These are phyloP conservation scores for Diarsia brunnea DNA, from an alignment of 2,888 invertebrate species.

Conservation along the genomic window DNA sequence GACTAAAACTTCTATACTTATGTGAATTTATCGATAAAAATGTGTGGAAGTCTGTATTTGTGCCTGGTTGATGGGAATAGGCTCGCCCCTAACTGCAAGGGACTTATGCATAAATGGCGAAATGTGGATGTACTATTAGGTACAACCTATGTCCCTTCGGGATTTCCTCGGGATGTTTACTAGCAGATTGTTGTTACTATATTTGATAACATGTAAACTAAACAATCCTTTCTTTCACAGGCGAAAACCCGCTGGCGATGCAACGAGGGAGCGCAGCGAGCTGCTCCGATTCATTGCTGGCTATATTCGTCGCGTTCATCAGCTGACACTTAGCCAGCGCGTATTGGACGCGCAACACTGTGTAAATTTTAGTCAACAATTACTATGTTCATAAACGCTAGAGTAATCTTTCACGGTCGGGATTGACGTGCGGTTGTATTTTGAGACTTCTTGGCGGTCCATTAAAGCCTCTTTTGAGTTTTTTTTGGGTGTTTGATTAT, in stretches of 20 bases:
- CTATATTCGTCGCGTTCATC: constrained; percentile 72
- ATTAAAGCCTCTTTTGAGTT: not conserved
- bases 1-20: not conserved
- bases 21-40: not conserved
- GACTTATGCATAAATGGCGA: not conserved
- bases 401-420: constrained; percentile 63
- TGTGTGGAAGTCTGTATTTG: too few species aligned
- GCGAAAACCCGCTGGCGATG: constrained; percentile 89
- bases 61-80: too few species aligned
- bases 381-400: constrained; percentile 69
- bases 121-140: not conserved
- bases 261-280: constrained; percentile 84
- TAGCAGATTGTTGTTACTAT: not conserved
- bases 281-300: constrained; percentile 79
- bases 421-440: constrained; percentile 42
- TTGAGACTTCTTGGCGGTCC: not conserved
- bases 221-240: constrained; percentile 75
- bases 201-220: not conserved
- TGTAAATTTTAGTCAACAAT: constrained; percentile 67
- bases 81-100: not conserved
- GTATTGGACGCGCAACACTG: constrained; percentile 78
- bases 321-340: constrained; percentile 88
- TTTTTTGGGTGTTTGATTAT: not conserved
- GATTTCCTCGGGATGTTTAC: not conserved
- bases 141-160: not conserved